Percentiles rank a stretch among this genome's conserved stretches.
These are phyloP conservation scores for Troglohyphantes excavatus DNA, from an alignment of 2,888 invertebrate species.

Conservation along the genomic window DNA sequence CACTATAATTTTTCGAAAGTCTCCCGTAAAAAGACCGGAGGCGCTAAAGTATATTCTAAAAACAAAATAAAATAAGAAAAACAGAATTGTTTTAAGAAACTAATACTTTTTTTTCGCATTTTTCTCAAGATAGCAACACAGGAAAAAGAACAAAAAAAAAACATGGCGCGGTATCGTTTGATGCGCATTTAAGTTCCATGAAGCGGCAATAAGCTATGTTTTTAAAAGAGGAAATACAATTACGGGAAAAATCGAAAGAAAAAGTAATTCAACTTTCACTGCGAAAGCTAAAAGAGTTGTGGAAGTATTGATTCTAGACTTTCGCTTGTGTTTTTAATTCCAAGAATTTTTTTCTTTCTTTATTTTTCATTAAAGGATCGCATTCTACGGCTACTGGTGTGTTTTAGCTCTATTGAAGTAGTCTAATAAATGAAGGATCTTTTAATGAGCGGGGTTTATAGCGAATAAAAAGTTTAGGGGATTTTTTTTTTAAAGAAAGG, in stretches of 20 bases:
- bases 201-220: conserved; percentile 61
- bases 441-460: not conserved
- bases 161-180: conserved; percentile 45
- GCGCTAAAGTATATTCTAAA: too few relatives aligned
- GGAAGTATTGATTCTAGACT: conserved; percentile 49
- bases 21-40: too few relatives aligned
- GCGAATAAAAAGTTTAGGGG: not conserved
- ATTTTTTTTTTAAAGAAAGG: not conserved
- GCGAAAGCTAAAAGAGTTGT: conserved; percentile 17
- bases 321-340: conserved; percentile 39
- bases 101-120: not conserved
- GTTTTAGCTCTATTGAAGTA: not conserved
- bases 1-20: too few relatives aligned
- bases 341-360: not conserved
- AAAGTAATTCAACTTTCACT: conserved; percentile 64
- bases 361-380: not conserved
- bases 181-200: conserved; percentile 65
- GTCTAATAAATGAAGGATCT: not conserved
- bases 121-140: conserved; percentile 30
- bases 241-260: conserved; percentile 33
- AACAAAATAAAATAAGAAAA: not conserved
- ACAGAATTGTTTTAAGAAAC: not conserved
- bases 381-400: not conserved
- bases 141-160: conserved; percentile 59
- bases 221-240: conserved; percentile 61